Conservation (phyloP, 2,797 vertebrate genomes). For the Okamejei kenojei region DNA sequence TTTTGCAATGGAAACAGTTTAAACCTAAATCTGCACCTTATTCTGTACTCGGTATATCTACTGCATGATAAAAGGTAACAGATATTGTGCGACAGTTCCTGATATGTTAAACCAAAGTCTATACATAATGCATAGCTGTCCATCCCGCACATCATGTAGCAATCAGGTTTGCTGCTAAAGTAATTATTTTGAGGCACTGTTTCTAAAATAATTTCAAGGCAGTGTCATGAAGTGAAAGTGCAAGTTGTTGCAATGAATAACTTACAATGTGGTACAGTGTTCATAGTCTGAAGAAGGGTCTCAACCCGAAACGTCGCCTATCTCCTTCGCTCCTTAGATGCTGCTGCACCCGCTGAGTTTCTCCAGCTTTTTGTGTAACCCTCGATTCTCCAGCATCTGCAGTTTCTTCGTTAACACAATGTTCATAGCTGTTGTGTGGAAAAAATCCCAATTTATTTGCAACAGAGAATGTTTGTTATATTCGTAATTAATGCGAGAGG, state of each 20-base stretch:
- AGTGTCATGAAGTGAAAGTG: neutral
- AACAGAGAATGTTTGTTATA: neutral
- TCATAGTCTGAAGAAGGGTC: too few species aligned
- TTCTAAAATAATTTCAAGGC: neutral
- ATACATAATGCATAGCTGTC: neutral
- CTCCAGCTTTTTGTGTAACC: too few species aligned
- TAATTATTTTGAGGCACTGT: neutral
- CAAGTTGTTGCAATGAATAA: neutral
- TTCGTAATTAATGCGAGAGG: neutral
- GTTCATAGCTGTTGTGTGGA: neutral
- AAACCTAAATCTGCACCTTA: neutral
- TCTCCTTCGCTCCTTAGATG: too few species aligned
- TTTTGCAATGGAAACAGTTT: neutral
- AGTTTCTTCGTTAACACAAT: too few species aligned
- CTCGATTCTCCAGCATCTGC: too few species aligned
- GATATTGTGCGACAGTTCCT: neutral
- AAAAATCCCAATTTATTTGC: neutral
- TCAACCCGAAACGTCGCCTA: too few species aligned
- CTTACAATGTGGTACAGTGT: neutral
- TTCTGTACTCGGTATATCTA: neutral
- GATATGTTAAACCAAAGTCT: neutral
- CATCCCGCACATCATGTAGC: neutral
- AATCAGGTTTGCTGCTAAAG: neutral
- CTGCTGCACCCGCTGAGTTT: too few species aligned
- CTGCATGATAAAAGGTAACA: neutral